Evolutionary conservation across 2,888 invertebrate genomes (phyloP), one percentile per base, ranked within the genome.

Genomic region (Dicycla oo): DNA sequence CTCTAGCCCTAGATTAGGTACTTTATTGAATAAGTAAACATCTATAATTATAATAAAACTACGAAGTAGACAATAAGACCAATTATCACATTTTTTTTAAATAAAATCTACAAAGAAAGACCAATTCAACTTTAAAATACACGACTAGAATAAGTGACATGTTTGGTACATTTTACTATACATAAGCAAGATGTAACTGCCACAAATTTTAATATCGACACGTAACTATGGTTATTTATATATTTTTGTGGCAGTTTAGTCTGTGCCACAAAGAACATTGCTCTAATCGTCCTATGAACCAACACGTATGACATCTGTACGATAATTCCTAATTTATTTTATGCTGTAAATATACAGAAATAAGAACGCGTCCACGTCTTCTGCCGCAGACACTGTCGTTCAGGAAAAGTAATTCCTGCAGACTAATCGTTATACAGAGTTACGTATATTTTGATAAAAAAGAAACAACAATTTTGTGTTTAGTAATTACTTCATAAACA

Each of bases 141-240:
- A 30, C 18, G 76, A 74, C 74, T 74, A 75, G 74, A 6, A 34
- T 43, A 56, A 7, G 10, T 43, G n/a, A 72, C 30, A 57, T 20
- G 1, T 56, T 61, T 62, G 40, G n/a, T 40, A 47, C 26, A 40
- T 47, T 47, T 47, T n/a, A 56, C 18, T n/a, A 38, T 20, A 2
- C n/a, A 15, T 66, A 34, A 26, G 3, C 13, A 47, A 69, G 13
- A 45, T 30, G 11, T 30, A 23, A 23, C 34, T 53, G 23, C 40
- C 3, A 34, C 15, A 54, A 20, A 34, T 53, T 15, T 40, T 49
- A 40, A 69, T 23, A 13, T 45, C n/a, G 20, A 45, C 34, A 62
- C n/a, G 15, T 30, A 34, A 30, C 47, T 47, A 30, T 30, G 8
- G 8, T 30, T 5, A 15, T n/a, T n/a, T n/a, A 40, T 20, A 45